Base-by-base conservation (phyloP, 1,140 invertebrate species). In the Pararge aegeria region DNA sequence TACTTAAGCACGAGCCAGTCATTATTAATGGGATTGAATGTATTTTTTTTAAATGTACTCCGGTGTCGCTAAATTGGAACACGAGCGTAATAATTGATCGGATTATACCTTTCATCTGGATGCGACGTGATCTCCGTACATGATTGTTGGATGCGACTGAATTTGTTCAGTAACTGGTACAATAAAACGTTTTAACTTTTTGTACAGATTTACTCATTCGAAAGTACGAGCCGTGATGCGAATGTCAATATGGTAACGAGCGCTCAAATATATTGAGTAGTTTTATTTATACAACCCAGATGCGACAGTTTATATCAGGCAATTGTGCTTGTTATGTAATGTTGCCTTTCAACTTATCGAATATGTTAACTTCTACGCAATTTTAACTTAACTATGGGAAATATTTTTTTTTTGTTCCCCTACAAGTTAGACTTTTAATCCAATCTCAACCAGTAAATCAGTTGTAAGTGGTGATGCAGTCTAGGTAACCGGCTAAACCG, bases 21-120 rank as follows among this genome's bases (percentile, higher is more conserved):
- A n/a, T 42, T 16, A 42, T 19, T 18, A 16, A 19, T 18, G 18
- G 16, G 5, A 42, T 37, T n/a, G 18, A 42, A 16, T 42, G 38
- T 16, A 7, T 16, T 3, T 42, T 72, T 74, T 70, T 62, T 58
- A 60, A 76, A 80, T 80, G 76, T 76, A 79, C 78, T 75, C 38
- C 58, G 50, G 21, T 37, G 62, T 66, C 73, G 60, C 71, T 70
- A 63, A 80, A 78, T 78, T 78, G 75, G 72, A 67, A 49, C 79
- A 80, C 79, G 80, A 63, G 57, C 71, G 75, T 79, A 83, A 86
- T 88, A 85, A 88, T 88, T 86, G 83, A 88, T 85, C 79, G 79
- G 78, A 83, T 88, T 85, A 85, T 80, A 80, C 73, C 77, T 82
- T 82, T 77, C 77, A 83, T 73, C 73, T 76, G 71, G 64, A 50